phyloP scores from a whole-genome alignment of 2,888 invertebrate genomes.

The Perizoma affinitatum region DNA sequence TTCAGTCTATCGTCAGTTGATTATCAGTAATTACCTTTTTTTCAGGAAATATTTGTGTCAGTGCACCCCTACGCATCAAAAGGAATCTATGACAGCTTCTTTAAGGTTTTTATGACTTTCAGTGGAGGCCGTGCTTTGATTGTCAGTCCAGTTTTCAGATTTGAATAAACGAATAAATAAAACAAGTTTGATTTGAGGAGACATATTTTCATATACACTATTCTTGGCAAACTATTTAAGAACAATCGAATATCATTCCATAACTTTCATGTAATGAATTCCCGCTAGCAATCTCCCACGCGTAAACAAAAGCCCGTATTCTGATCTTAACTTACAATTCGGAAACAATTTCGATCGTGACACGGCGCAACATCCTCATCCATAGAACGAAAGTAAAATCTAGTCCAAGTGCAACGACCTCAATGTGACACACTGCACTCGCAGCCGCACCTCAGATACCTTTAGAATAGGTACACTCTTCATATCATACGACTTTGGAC shows the following conservation, averaged over 20 bases:
- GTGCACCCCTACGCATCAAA: too few species aligned
- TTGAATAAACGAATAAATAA: too few species aligned
- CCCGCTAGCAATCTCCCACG: not conserved
- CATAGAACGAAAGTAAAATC: slow-evolving; percentile 79
- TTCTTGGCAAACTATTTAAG: not conserved
- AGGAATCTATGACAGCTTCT: too few species aligned
- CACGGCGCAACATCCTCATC: slow-evolving; percentile 46
- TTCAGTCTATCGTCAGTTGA: too few species aligned
- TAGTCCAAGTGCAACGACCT: slow-evolving; percentile 69
- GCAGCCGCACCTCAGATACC: slow-evolving; percentile 47
- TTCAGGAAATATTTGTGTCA: too few species aligned
- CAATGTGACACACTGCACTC: slow-evolving; percentile 73
- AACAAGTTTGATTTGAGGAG: too few species aligned
- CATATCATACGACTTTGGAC: slow-evolving; percentile 18
- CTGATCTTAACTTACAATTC: slow-evolving; percentile 33
- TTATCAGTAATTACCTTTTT: too few species aligned
- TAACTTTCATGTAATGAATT: not conserved
- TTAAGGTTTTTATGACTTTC: too few species aligned
- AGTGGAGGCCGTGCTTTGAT: too few species aligned
- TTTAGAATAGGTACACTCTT: slow-evolving; percentile 32
- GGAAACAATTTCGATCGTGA: slow-evolving; percentile 36
- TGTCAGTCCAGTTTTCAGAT: too few species aligned
- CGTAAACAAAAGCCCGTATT: slow-evolving; percentile 17
- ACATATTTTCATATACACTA: too few species aligned
- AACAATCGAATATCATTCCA: slow-evolving; percentile 3